Percentiles rank a stretch among this genome's conserved stretches.
Conservation (phyloP, 2,888 invertebrate genomes). For the Girardia tigrina region DNA sequence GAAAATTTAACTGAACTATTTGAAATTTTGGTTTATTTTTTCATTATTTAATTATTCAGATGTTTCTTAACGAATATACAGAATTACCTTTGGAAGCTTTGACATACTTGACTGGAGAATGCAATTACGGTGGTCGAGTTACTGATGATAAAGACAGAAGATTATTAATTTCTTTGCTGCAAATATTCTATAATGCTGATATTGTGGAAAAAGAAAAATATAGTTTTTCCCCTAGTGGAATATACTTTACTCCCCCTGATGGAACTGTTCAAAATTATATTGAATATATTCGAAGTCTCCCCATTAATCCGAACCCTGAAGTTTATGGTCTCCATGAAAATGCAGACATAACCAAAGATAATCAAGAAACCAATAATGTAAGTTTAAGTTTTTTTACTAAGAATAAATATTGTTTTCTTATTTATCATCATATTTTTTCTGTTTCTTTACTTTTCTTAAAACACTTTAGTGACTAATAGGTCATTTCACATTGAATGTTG, state of each 20-base stretch:
- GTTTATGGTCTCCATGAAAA: conserved; percentile 53
- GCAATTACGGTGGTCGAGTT: conserved; percentile 53
- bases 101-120: conserved; percentile 51
- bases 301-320: conserved; percentile 50
- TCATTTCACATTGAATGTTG: too few species aligned
- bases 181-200: conserved; percentile 45
- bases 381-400: too few species aligned
- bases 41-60: too few species aligned
- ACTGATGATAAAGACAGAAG: conserved; percentile 53
- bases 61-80: conserved; percentile 41
- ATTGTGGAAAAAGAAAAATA: conserved; percentile 46
- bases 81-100: conserved; percentile 50
- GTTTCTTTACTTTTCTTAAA: too few species aligned
- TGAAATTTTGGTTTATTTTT: too few species aligned
- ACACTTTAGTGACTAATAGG: too few species aligned
- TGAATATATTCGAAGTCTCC: conserved; percentile 49
- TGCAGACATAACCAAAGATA: conserved; percentile 56
- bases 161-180: conserved; percentile 49
- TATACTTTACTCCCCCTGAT: conserved; percentile 49
- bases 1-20: too few species aligned
- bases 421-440: too few species aligned
- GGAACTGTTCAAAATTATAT: conserved; percentile 47
- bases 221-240: conserved; percentile 50
- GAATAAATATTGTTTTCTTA: too few species aligned
- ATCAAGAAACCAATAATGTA: conserved; percentile 63